These are phyloP conservation scores for Halcyon leucocephala DNA, from an alignment of 2,797 vertebrate species.

Conservation along the genomic window DNA sequence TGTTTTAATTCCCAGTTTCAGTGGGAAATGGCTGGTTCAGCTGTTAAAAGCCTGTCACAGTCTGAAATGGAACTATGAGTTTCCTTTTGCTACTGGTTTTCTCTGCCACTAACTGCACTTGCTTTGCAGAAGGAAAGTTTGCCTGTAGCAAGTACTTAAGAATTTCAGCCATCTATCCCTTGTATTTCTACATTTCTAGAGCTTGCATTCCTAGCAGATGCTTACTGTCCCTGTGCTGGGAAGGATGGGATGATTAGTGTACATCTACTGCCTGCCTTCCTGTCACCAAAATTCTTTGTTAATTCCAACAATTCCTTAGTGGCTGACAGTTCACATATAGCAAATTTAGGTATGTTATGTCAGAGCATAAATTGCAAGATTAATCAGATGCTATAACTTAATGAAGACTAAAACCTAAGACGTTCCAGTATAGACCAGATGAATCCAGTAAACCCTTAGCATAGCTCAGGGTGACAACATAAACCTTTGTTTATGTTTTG, in stretches of 20 bases:
- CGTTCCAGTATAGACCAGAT: not conserved
- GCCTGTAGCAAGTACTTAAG: constrained; percentile 19
- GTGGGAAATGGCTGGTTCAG: not conserved
- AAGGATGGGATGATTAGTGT: not conserved
- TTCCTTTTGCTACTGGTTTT: not conserved
- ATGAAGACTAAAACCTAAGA: not conserved
- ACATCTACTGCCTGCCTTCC: not conserved
- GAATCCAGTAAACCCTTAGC: not conserved
- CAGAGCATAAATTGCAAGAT: not conserved
- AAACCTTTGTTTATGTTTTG: not conserved
- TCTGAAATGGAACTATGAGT: not conserved
- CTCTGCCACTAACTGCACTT: not conserved
- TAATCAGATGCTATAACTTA: not conserved
- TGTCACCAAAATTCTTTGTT: not conserved
- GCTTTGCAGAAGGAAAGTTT: not conserved
- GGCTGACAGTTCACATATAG: not conserved
- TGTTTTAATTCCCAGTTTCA: not conserved
- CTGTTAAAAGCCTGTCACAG: not conserved
- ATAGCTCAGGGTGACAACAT: not conserved
- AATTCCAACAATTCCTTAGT: not conserved
- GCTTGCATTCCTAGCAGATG: not conserved
- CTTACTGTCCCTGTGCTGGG: not conserved
- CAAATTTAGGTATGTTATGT: not conserved
- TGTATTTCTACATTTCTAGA: not conserved
- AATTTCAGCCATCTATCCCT: not conserved